Conservation (phyloP, 2,888 invertebrate species). For the Bombyx huttoni region DNA sequence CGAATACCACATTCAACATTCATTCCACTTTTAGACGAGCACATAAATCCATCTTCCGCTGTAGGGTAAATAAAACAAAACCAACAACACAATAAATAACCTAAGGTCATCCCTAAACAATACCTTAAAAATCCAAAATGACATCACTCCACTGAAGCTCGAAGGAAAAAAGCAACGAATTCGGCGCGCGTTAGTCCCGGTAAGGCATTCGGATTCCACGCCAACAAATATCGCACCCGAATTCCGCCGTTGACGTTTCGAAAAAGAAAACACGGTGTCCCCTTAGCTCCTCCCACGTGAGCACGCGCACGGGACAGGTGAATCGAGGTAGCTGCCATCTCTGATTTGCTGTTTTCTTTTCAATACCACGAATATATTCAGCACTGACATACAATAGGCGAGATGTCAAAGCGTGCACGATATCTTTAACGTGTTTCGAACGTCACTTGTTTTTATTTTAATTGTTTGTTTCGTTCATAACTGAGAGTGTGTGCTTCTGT, state of each 20-base stretch:
- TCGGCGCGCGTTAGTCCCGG: conserved; percentile 31
- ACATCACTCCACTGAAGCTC: conserved; percentile 27
- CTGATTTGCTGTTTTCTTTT: conserved; percentile 47
- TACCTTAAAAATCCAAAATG: background rate
- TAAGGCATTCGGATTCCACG: conserved; percentile 63
- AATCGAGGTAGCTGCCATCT: conserved; percentile 49
- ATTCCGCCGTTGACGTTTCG: conserved; percentile 41
- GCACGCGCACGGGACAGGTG: conserved; percentile 60
- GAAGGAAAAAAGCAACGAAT: conserved; percentile 47
- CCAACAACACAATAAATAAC: too few species aligned
- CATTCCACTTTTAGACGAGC: too few species aligned
- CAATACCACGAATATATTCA: conserved; percentile 22
- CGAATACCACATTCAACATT: too few species aligned
- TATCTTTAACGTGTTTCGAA: conserved; percentile 15
- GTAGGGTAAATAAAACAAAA: too few species aligned
- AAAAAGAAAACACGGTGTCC: conserved; percentile 13
- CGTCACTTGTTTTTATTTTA: conserved; percentile 26
- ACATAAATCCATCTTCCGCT: too few species aligned
- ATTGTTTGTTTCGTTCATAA: conserved; percentile 14
- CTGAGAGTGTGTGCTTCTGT: too few species aligned
- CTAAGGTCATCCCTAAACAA: background rate
- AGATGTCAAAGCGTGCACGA: conserved; percentile 35
- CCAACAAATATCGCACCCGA: conserved; percentile 69
- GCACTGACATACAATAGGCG: conserved; percentile 60
- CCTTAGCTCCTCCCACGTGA: conserved; percentile 51